Evolutionary conservation across 2,113 vertebrate genomes (phyloP).

Genomic region (Cranoglanis bouderius): DNA sequence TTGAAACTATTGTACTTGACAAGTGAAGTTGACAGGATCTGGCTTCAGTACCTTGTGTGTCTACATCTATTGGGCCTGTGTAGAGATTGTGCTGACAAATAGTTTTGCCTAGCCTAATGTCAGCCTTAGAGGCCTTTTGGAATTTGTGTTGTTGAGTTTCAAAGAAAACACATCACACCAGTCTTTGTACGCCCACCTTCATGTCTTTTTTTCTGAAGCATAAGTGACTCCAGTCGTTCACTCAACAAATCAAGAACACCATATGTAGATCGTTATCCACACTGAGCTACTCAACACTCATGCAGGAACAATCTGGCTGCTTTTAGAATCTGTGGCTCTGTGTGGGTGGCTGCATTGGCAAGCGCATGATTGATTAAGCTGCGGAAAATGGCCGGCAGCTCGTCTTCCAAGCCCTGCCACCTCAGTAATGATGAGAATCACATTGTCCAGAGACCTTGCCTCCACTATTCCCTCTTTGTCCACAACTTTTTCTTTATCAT

Average conservation of each 20-base stretch:
- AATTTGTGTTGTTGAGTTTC: constrained; percentile 32
- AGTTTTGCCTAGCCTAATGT: constrained; percentile 7
- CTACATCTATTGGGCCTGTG: background rate
- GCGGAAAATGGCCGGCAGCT: constrained; percentile 65
- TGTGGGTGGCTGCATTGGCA: constrained; percentile 62
- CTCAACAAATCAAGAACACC: constrained; percentile 34
- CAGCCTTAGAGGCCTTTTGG: background rate
- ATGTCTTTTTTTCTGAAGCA: constrained; percentile 33
- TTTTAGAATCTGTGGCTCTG: constrained; percentile 49
- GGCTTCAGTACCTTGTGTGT: background rate
- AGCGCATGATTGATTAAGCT: constrained; percentile 61
- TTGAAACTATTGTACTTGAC: background rate
- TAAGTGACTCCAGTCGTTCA: constrained; percentile 28
- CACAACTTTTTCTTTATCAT: constrained; percentile 68
- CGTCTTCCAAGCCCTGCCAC: constrained; percentile 59
- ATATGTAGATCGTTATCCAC: constrained; percentile 38
- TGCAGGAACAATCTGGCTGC: constrained; percentile 48
- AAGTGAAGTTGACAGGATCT: background rate
- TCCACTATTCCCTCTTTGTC: constrained; percentile 32
- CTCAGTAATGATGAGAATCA: constrained; percentile 65
- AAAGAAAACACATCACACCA: constrained; percentile 22
- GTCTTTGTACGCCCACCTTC: constrained; percentile 18
- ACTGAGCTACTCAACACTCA: constrained; percentile 31
- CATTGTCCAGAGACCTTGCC: constrained; percentile 54
- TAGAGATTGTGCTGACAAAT: background rate